Base-by-base conservation (phyloP, 2,888 invertebrate species). In the Nymphalis polychloros region DNA sequence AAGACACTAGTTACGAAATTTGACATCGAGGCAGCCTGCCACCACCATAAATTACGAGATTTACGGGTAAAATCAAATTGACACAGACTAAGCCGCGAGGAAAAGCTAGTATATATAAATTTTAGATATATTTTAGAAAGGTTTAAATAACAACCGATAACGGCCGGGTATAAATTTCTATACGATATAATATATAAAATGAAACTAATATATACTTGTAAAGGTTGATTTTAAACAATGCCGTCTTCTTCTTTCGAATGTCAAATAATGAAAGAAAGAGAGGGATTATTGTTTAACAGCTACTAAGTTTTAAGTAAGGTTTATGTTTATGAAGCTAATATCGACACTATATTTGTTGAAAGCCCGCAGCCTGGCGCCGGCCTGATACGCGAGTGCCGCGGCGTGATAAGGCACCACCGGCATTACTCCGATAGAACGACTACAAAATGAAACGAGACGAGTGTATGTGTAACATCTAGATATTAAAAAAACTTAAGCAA, bases 351-450 rank as follows among this genome's bases (percentile, higher is more conserved):
- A 69, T 69, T 69, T 69, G 69, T 67, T 65, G 52, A 48, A 47
- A 59, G 68, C 59, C 72, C 64, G 63, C 63, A 67, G 63, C 50
- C 64, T 63, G 67, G 48, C 70, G 69, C 60, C 68, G 67, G 68
- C 71, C 41, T 41, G 77, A 76, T 75, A 77, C 68, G 72, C 73
- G 80, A 78, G 75, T 80, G 82, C 71, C 73, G 77, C 74, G 68
- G 53, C 63, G 66, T 75, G 83, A 82, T 81, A 82, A 77, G 72
- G 71, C 68, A 70, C 53, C 72, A 72, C 75, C 72, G 72, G 75
- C 75, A 69, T 41, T 41, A 41, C 41, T 41, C 60, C 70, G 76
- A 75, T 68, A 73, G 77, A 75, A 55, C 70, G 72, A 70, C 41
- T 66, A 52, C 20, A 50, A 52, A 65, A 65, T 65, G 59, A 67